Conservation (phyloP, 2,113 vertebrate genomes). For the Willisornis vidua region DNA sequence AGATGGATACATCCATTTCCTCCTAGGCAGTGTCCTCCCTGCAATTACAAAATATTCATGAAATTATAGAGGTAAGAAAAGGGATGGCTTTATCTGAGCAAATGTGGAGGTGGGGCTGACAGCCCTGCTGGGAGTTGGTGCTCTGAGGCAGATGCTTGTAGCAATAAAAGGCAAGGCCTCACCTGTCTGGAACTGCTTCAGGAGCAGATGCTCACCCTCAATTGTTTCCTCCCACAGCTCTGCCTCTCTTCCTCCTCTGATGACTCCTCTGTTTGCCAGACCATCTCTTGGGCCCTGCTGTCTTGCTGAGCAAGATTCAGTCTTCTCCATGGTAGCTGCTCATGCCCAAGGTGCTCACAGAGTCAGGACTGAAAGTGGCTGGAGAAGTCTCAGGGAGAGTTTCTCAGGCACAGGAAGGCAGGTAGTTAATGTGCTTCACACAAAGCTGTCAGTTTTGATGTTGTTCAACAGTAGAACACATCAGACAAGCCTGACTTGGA, state of each 20-base stretch:
- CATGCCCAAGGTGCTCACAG: background rate
- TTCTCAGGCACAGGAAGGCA: background rate
- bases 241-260: background rate
- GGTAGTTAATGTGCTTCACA: background rate
- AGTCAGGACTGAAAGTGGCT: background rate
- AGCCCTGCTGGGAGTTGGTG: background rate
- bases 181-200: background rate
- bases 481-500: background rate
- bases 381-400: background rate
- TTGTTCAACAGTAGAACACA: background rate
- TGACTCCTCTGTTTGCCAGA: background rate
- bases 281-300: background rate
- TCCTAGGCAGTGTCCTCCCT: background rate
- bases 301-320: background rate
- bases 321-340: background rate
- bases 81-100: background rate
- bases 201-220: slow-evolving; percentile 25
- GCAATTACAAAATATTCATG: background rate
- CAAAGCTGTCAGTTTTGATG: background rate
- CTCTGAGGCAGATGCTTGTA: background rate
- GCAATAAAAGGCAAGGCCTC: slow-evolving; percentile 10
- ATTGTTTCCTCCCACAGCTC: background rate
- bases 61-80: background rate
- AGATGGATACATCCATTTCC: background rate
- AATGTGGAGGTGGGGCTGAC: background rate